Base-by-base conservation (phyloP, 1,140 invertebrate species). In the Anagrus nilaparvatae region DNA sequence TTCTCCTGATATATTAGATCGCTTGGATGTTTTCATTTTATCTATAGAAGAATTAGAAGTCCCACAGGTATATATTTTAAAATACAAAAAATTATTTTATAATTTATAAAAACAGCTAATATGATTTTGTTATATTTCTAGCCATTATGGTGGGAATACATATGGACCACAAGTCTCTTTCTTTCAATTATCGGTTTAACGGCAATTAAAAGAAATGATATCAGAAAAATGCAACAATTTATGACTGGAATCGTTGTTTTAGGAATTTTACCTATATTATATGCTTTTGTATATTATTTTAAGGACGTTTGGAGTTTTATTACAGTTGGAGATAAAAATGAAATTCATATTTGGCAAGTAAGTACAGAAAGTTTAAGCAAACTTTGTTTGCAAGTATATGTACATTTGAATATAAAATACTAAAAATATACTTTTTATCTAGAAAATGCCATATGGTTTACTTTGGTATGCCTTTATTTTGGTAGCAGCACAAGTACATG, bases 391-490 rank as follows among this genome's bases (percentile, higher is more conserved):
- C n/a, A n/a, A n/a, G 32, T 21, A 18, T 30, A 10, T 32, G 25
- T 16, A 38, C 24, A 32, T 5, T 16, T 33, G 19, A 13, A 38
- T n/a, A 2, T 32, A 32, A 10, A 29, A 25, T 18, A 17, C 21
- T 27, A 10, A 33, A 5, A 17, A 43, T 52, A 37, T 44, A 42
- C 48, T 54, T 56, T 54, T 58, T 38, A 78, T 76, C 40, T 66
- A 92, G 84, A 84, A 81, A 21, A 84, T 88, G 55, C 92, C 93
- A 1, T 89, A 95, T 61, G 89, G 87, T 20, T 66, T 97, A 14
- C 70, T 97, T 41, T 97, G 92, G 92, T 95, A 93, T 62, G 84
- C 80, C 32, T 97, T 96, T 67, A 80, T 96, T 35, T 62, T 90
- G 14, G 60, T 91, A 3, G 88, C 87, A 13, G 73, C 87, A 19